A percentile compares a stretch with the other conserved stretches of the same genome.
Conservation (phyloP, 2,797 vertebrate genomes). For the Schizopygopsis malacanthus region DNA sequence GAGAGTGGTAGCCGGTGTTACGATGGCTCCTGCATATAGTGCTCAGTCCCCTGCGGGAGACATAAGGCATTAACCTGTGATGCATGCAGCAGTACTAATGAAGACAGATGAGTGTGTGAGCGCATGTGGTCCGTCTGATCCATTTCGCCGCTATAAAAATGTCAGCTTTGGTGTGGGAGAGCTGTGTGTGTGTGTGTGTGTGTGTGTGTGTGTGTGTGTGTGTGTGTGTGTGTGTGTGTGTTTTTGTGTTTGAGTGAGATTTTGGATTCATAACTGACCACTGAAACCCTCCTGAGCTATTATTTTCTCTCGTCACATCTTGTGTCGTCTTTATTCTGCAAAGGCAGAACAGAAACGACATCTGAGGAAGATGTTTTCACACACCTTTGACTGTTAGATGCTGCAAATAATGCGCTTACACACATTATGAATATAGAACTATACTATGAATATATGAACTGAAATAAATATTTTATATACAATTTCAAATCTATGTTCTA, state of each 20-base stretch:
- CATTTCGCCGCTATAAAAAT: background rate
- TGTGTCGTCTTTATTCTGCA: background rate
- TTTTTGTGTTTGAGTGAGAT: background rate
- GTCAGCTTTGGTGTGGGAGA: background rate
- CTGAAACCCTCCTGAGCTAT: background rate
- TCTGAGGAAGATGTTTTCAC: background rate
- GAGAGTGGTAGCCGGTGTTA: conserved; percentile 57
- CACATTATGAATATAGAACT: background rate
- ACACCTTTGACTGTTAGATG: background rate
- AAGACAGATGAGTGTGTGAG: conserved; percentile 78
- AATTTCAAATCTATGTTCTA: background rate
- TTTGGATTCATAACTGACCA: background rate
- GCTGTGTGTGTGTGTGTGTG: background rate
- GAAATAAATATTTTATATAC: background rate
- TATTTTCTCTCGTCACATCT: background rate
- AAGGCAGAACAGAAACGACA: background rate
- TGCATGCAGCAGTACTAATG: conserved; percentile 82
- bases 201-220: background rate
- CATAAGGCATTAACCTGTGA: conserved; percentile 81
- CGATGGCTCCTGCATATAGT: conserved; percentile 68
- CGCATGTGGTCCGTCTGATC: conserved; percentile 28
- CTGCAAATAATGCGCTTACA: background rate
- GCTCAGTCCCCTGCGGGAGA: conserved; percentile 71
- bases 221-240: background rate
- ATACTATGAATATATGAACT: background rate